Evolutionary conservation across 1,140 invertebrate genomes (phyloP), one percentile per base, ranked within the genome.

Genomic region (Zaprionus gabonicus): DNA sequence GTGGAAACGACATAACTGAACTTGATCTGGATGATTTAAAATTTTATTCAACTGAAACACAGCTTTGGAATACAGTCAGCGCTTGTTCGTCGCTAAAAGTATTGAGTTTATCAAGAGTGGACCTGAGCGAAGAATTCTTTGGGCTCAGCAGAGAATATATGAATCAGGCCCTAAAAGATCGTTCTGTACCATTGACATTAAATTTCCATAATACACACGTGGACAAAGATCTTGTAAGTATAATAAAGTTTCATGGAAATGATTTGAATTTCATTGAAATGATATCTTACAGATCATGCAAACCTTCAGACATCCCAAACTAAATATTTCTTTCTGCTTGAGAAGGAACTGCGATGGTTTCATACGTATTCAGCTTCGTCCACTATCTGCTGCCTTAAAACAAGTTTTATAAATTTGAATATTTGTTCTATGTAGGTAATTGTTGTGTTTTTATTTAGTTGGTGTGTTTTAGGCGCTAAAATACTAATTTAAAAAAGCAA

Each of bases 51-150:
- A 15, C 17, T 15, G 71, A 68, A 7, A 44, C 0, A 20, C 46
- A 73, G 13, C 49, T 73, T 3, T 73, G 71, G 71, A 46, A 28
- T 44, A 56, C 28, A 6, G 36, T 73, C 1, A 41, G 15, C 25
- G 2, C 27, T 3, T 55, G 56, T 17, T 12, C 36, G 1, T 62
- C 46, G 0, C 38, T 73, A 0, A 53, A 25, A 1, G 25, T 46
- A 13, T 1, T 73, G 1, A 62, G 68, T 17, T 56, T 73, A 46
- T 46, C 36, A 2, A 27, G 27, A 12, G 60, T 73, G 49, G 36
- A 55, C 2, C 15, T 73, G 4, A 34, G 56, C 15, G 15, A 6
- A 0, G 15, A 49, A 6, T 65, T 65, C 27, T 71, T 71, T 25
- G 28, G 20, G 3, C 1, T 15, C 1, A 58, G 23, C 53, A 17